phyloP scores from a whole-genome alignment of 2,797 vertebrate genomes.

The Sciurus vulgaris region DNA sequence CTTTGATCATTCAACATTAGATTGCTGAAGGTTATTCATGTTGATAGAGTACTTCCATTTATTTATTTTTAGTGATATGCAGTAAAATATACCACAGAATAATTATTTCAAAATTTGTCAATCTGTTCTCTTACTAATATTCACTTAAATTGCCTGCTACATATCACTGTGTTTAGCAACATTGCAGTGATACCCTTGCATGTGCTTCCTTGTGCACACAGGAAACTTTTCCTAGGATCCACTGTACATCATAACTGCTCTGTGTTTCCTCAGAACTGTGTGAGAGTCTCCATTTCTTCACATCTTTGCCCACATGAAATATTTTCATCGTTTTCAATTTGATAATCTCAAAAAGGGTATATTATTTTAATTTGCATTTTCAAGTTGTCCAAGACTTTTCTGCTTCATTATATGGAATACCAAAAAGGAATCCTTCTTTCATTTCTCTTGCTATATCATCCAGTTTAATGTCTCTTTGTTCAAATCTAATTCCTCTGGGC shows the following conservation, averaged over 20 bases:
- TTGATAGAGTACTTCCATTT: background rate
- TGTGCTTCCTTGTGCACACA: background rate
- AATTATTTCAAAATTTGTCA: background rate
- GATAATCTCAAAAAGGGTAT: background rate
- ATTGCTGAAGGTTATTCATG: background rate
- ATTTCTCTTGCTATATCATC: background rate
- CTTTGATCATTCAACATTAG: background rate
- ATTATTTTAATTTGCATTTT: constrained; percentile 26
- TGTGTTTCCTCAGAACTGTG: background rate
- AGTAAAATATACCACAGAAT: background rate
- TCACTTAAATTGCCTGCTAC: too few species aligned
- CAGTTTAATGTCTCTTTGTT: constrained; percentile 25
- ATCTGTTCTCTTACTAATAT: background rate
- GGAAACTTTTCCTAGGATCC: background rate
- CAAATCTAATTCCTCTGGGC: constrained; percentile 37
- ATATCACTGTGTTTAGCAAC: background rate
- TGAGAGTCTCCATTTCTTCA: background rate
- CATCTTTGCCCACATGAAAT: background rate
- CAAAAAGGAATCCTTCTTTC: constrained; percentile 27
- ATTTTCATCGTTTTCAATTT: background rate
- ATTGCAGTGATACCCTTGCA: background rate
- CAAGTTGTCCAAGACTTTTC: background rate
- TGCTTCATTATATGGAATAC: background rate
- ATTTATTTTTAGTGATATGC: background rate
- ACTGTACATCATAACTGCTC: background rate